Base-by-base conservation (phyloP, 2,113 vertebrate genomes). In the Tympanuchus pallidicinctus region DNA sequence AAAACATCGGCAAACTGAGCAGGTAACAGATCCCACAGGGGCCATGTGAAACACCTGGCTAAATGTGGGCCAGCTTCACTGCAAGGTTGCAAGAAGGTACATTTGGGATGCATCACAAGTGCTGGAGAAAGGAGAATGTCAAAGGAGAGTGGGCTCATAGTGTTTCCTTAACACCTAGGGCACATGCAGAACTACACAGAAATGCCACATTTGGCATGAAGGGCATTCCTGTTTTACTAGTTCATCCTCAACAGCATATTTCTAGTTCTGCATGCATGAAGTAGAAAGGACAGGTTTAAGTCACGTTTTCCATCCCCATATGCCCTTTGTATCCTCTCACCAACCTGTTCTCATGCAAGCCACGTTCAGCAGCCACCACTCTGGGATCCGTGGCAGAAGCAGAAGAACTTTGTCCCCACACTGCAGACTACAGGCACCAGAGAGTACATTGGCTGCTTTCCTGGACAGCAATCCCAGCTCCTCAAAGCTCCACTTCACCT, bases 281-380 rank as follows among this genome's bases (percentile, higher is more conserved):
- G n/a, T 5, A 87, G 45, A 32, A 79, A 56, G 40, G 57, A 79
- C 14, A 40, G 63, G 27, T 69, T 89, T 64, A 38, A 81, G 40
- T 72, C 25, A 70, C 32, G 13, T 5, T n/a, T 61, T 64, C 69
- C 42, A 4, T 40, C 63, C 17, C 54, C 6, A 5, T 38, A 24
- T 12, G 45, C 3, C 11, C 21, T 42, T 38, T 43, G 40, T n/a
- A 3, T 18, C 36, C 34, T 59, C 75, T 73, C 64, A 93, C 96
- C 63, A 42, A 98, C 98, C 98, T 96, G 98, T 98, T 94, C 98
- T 96, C 48, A 98, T 82, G 89, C 98, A 98, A 40, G 98, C 98
- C 60, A 98, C 85, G 32, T 98, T 98, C 52, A 98, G 89, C 81
- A 99, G 97, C 98, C 98, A 99, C 98, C 98, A 98, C 91, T 98